Evolutionary conservation across 2,888 invertebrate genomes (phyloP).

Genomic region (Torymus auratus): DNA sequence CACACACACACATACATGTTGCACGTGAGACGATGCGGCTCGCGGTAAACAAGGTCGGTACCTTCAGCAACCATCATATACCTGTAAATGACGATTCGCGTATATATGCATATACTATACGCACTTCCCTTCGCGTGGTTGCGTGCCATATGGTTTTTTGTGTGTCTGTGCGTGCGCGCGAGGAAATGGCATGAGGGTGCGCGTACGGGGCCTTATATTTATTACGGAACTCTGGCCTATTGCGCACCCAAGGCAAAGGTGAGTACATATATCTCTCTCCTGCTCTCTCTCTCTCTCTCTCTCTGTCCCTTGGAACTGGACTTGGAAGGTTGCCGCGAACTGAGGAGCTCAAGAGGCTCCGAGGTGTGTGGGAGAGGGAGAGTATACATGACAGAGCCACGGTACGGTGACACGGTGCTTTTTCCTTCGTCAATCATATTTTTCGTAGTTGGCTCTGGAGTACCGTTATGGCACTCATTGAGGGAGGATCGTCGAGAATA

Average conservation of each 20-base stretch:
- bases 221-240: conserved; percentile 67
- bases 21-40: neutral
- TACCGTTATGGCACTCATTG: too few relatives aligned
- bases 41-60: conserved; percentile 8
- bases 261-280: neutral
- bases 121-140: conserved; percentile 61
- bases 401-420: conserved; percentile 24
- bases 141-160: conserved; percentile 67
- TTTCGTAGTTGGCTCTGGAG: conserved; percentile 14
- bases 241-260: conserved; percentile 56
- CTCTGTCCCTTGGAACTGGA: neutral
- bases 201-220: conserved; percentile 60
- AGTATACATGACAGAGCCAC: conserved; percentile 4
- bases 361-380: neutral
- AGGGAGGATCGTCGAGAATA: too few relatives aligned
- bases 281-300: neutral
- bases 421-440: conserved; percentile 51
- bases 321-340: too few relatives aligned
- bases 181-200: conserved; percentile 61
- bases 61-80: neutral
- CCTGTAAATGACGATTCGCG: conserved; percentile 14
- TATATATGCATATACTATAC: conserved; percentile 61
- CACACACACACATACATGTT: neutral
- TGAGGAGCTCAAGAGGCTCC: too few relatives aligned
- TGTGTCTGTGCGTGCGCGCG: conserved; percentile 55